Evolutionary conservation across 2,888 invertebrate genomes (phyloP).

Genomic region (Odontomyia ornata): DNA sequence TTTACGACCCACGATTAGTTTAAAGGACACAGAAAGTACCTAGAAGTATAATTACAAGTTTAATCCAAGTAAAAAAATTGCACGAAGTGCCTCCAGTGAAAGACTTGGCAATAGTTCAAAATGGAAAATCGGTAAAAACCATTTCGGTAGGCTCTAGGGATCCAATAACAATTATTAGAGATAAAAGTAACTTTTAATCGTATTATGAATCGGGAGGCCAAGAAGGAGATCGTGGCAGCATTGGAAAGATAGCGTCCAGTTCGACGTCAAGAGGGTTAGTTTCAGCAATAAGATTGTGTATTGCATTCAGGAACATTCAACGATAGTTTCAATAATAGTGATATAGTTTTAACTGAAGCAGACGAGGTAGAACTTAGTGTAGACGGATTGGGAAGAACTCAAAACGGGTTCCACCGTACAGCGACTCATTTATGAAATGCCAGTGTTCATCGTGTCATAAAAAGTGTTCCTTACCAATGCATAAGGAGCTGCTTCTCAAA

Average conservation of each 20-base stretch:
- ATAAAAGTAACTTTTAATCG: conserved; percentile 81
- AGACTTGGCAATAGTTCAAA: conserved; percentile 69
- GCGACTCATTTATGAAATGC: conserved; percentile 81
- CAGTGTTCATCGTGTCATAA: conserved; percentile 70
- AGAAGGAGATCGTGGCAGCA: conserved; percentile 72
- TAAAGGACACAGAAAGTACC: conserved; percentile 71
- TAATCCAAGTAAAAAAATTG: conserved; percentile 63
- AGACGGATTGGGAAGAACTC: conserved; percentile 69
- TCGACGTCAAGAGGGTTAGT: conserved; percentile 71
- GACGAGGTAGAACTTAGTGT: conserved; percentile 68
- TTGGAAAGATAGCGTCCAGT: conserved; percentile 63
- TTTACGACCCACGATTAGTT: conserved; percentile 58
- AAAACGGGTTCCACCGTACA: conserved; percentile 80
- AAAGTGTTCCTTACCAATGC: conserved; percentile 74
- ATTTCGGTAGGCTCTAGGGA: conserved; percentile 59
- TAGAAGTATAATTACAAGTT: conserved; percentile 72
- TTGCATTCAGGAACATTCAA: conserved; percentile 71
- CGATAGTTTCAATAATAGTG: conserved; percentile 51
- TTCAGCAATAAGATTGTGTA: conserved; percentile 74
- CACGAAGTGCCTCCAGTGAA: conserved; percentile 67
- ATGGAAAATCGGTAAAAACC: conserved; percentile 66
- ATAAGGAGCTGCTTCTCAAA: too few species aligned
- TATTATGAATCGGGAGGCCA: conserved; percentile 84
- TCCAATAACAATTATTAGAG: conserved; percentile 70
- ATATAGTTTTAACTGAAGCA: conserved; percentile 63